Evolutionary conservation across 2,113 vertebrate genomes (phyloP).

Genomic region (Brienomyrus brachyistius): DNA sequence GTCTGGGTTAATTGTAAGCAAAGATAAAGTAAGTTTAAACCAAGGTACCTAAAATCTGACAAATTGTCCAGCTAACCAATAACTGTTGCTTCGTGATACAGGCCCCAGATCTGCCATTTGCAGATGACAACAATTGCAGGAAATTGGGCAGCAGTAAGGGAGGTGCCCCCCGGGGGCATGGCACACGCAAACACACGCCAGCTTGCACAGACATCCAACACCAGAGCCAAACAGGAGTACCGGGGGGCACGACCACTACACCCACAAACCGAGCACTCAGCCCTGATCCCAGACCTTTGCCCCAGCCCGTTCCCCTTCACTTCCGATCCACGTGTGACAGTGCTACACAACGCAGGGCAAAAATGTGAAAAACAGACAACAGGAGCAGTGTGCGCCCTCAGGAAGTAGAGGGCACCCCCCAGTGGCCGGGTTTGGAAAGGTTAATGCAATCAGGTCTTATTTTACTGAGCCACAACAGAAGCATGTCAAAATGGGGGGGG

Average conservation of each 20-base stretch:
- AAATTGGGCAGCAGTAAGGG: not conserved
- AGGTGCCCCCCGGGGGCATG: not conserved
- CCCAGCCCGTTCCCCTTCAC: not conserved
- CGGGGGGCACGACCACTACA: not conserved
- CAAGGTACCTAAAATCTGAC: not conserved
- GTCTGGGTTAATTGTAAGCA: not conserved
- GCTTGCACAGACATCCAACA: not conserved
- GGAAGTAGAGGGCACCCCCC: not conserved
- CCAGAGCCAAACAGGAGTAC: not conserved
- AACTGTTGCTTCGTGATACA: not conserved
- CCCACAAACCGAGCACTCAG: no score
- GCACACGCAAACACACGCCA: not conserved
- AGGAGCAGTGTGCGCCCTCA: not conserved
- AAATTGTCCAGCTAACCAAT: not conserved
- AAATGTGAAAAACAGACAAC: not conserved
- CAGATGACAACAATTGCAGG: constrained; percentile 12
- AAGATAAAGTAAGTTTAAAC: not conserved
- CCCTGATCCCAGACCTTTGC: not conserved
- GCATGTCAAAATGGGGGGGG: no score
- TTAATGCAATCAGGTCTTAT: not conserved
- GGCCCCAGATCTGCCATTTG: not conserved
- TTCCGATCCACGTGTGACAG: not conserved
- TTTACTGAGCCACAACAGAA: not conserved
- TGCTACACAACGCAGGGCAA: not conserved
- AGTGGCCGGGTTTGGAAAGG: not conserved